Percentiles rank a stretch among this genome's conserved stretches.
Conservation (phyloP, 2,113 vertebrate species). For the Brachyhypopomus occidentalis region DNA sequence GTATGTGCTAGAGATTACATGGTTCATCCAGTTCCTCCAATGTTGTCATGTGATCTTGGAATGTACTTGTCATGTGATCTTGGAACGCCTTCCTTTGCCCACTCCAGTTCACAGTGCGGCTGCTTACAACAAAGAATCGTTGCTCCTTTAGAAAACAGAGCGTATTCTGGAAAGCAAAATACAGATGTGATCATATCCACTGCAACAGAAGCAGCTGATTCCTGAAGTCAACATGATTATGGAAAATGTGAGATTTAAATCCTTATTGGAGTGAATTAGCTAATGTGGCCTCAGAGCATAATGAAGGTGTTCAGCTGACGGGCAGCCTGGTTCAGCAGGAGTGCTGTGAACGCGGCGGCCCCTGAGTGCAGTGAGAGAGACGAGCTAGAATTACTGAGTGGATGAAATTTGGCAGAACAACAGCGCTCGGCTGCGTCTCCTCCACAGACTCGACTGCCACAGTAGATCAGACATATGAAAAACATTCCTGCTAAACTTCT, state of each 20-base stretch:
- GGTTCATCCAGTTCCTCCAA: no score
- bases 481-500: constrained; percentile 41
- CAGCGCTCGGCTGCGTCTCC: constrained; percentile 50
- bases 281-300: neutral
- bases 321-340: no score
- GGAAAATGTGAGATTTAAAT: constrained; percentile 10
- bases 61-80: no score
- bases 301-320: neutral
- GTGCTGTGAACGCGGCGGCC: no score
- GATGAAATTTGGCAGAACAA: neutral
- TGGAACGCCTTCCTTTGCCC: neutral
- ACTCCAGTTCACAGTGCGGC: neutral
- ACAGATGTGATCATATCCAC: no score
- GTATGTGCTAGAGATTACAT: no score
- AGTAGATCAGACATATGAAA: constrained; percentile 34
- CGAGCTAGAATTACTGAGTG: neutral
- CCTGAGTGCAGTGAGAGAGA: neutral
- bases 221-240: neutral
- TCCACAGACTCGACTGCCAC: constrained; percentile 29
- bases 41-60: no score
- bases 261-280: constrained; percentile 2
- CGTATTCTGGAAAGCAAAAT: no score
- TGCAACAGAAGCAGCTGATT: neutral
- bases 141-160: no score
- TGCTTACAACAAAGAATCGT: neutral